A percentile compares a stretch with the other conserved stretches of the same genome.
These are phyloP conservation scores for Aleiodes alternator DNA, from an alignment of 2,888 invertebrate genomes.

Conservation along the genomic window DNA sequence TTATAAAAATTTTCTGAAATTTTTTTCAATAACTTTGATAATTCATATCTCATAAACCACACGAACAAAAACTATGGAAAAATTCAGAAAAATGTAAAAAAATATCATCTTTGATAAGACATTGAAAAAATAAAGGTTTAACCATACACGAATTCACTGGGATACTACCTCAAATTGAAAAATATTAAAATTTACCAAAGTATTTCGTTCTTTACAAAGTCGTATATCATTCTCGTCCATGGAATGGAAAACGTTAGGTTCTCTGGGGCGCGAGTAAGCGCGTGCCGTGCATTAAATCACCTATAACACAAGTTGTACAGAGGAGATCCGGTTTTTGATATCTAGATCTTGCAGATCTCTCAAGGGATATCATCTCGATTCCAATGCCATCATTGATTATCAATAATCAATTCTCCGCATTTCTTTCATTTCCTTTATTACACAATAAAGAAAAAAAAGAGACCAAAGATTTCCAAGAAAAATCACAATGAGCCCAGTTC, in stretches of 20 bases:
- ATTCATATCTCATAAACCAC: too few species aligned
- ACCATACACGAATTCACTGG: too few species aligned
- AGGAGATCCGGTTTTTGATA: conserved; percentile 41
- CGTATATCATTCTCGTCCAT: conserved; percentile 8
- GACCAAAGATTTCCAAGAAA: background rate
- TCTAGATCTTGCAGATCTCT: conserved; percentile 37
- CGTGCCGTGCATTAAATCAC: conserved; percentile 54
- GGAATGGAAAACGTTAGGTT: background rate
- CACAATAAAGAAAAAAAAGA: too few species aligned
- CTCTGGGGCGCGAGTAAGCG: conserved; percentile 35
- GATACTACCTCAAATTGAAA: background rate
- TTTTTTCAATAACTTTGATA: too few species aligned
- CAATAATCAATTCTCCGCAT: background rate
- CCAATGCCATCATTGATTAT: conserved; percentile 3
- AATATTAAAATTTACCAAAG: background rate
- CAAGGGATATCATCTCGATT: conserved; percentile 23
- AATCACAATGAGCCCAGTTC: conserved; percentile 24
- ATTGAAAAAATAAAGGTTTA: too few species aligned
- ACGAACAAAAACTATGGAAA: too few species aligned
- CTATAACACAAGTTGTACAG: conserved; percentile 25
- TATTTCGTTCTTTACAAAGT: background rate
- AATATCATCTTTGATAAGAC: too few species aligned
- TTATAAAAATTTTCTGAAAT: too few species aligned
- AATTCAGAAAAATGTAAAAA: too few species aligned
- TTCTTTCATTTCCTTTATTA: conserved; percentile 1